Conservation (phyloP, 2,113 vertebrate species). For the Rhagologus leucostigma region DNA sequence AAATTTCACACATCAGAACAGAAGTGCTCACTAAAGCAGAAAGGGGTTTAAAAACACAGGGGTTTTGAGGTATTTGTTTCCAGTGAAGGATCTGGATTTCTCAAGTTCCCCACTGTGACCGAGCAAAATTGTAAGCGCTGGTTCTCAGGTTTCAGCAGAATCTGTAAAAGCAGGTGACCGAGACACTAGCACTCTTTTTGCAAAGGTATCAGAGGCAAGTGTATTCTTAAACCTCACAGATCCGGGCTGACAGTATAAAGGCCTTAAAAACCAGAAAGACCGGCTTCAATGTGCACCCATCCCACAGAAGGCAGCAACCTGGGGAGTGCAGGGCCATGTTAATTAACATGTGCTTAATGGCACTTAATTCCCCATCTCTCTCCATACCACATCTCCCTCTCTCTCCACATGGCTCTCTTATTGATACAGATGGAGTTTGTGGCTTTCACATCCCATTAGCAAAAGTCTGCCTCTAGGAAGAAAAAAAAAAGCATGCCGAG, state of each 20-base stretch:
- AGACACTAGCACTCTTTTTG: neutral
- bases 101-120: neutral
- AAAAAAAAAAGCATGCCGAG: neutral
- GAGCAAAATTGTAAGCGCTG: neutral
- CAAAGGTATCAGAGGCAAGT: neutral
- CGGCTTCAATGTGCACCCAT: neutral
- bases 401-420: neutral
- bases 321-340: neutral
- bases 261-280: neutral
- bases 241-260: neutral
- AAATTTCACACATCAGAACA: neutral
- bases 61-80: neutral
- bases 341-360: neutral
- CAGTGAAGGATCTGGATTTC: neutral
- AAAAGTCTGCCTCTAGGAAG: neutral
- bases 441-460: neutral
- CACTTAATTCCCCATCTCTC: neutral
- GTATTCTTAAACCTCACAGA: neutral
- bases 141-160: neutral
- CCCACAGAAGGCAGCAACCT: neutral
- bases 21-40: neutral
- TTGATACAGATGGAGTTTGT: neutral
- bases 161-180: neutral
- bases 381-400: neutral
- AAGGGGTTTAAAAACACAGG: neutral